Conservation (phyloP, 2,888 invertebrate genomes). For the Dicycla oo region DNA sequence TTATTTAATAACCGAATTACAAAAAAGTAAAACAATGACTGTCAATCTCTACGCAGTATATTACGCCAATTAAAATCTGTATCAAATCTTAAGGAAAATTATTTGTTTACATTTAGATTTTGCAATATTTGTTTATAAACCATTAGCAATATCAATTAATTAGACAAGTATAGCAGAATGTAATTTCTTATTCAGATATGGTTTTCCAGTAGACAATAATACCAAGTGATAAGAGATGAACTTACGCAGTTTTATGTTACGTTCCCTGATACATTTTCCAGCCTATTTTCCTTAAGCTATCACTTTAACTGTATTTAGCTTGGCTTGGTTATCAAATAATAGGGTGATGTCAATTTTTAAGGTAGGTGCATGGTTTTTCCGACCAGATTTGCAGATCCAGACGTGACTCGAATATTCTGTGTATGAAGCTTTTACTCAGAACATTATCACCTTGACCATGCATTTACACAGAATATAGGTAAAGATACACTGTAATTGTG, state of each 20-base stretch:
- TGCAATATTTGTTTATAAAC: conserved; percentile 4
- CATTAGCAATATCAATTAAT: conserved; percentile 17
- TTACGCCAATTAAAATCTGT: neutral
- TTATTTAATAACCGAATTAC: neutral
- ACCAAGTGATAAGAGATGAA: neutral
- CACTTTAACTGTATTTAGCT: neutral
- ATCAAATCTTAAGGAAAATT: conserved; percentile 39
- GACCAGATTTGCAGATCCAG: neutral
- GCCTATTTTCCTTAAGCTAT: neutral
- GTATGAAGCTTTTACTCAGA: neutral
- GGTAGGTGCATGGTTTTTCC: neutral
- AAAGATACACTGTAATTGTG: neutral
- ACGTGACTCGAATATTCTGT: neutral
- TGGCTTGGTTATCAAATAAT: neutral
- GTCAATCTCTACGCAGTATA: neutral
- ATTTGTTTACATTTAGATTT: conserved; percentile 19
- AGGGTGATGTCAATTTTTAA: neutral
- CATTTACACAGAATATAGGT: neutral
- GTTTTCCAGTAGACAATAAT: conserved; percentile 34
- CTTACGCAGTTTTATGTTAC: neutral
- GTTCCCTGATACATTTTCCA: neutral
- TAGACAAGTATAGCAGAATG: neutral
- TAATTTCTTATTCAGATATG: conserved; percentile 3
- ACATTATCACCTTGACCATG: neutral
- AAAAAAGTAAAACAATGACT: neutral